Evolutionary conservation across 2,888 invertebrate genomes (phyloP).

Genomic region (Helobdella robusta): DNA sequence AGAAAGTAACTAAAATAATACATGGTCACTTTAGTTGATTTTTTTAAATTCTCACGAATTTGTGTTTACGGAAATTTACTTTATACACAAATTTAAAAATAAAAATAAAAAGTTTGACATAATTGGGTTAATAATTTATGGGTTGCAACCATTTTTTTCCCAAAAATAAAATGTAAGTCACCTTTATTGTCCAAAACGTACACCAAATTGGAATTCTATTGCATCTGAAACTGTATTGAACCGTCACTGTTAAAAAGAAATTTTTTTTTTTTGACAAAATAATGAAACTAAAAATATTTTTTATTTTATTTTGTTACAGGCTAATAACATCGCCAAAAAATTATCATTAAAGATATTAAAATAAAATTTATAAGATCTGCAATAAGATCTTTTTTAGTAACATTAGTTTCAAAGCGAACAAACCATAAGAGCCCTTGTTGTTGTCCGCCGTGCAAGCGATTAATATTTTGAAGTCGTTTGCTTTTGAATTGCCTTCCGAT

Average conservation of each 20-base stretch:
- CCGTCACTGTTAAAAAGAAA: too few relatives aligned
- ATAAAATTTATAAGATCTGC: too few relatives aligned
- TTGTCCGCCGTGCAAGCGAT: slow-evolving; percentile 12
- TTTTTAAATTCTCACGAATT: too few relatives aligned
- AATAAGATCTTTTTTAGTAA: neutral
- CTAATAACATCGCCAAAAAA: neutral
- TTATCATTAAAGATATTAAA: neutral
- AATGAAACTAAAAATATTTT: neutral
- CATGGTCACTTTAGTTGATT: too few relatives aligned
- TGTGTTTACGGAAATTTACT: neutral
- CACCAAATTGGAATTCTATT: slow-evolving; percentile 15
- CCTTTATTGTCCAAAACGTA: slow-evolving; percentile 17
- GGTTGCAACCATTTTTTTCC: too few relatives aligned
- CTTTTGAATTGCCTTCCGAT: neutral
- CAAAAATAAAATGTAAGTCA: neutral
- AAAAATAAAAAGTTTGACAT: too few relatives aligned
- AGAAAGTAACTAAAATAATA: neutral
- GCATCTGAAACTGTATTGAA: slow-evolving; percentile 20
- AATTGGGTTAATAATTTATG: too few relatives aligned
- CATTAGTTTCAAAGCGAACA: neutral
- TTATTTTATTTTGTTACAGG: neutral
- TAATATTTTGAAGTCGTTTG: slow-evolving; percentile 21
- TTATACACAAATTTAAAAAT: neutral
- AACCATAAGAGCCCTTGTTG: slow-evolving; percentile 11
- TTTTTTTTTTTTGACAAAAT: too few relatives aligned